Conservation (phyloP, 2,888 invertebrate genomes). For the Mayetiola destructor region DNA sequence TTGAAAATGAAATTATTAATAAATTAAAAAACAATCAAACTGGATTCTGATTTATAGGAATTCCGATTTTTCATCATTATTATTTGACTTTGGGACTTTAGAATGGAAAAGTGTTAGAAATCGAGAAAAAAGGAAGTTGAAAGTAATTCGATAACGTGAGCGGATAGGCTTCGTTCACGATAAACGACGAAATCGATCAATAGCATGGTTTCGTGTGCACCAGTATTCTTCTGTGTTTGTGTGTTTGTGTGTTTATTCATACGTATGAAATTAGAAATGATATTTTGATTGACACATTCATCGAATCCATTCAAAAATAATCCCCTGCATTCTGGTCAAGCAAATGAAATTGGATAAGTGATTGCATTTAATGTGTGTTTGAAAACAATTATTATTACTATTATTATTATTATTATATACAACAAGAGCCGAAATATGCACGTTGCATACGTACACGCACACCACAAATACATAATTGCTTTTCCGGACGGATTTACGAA, state of each 20-base stretch:
- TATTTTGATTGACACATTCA: constrained; percentile 13
- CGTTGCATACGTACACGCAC: background rate
- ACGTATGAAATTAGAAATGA: too few relatives aligned
- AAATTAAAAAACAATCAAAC: constrained; percentile 9
- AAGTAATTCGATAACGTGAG: background rate
- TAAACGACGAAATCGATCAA: background rate
- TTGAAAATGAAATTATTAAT: constrained; percentile 10
- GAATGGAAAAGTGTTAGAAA: too few relatives aligned
- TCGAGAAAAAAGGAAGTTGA: constrained; percentile 7
- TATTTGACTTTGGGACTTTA: too few relatives aligned
- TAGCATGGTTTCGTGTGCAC: too few relatives aligned
- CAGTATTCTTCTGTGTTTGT: too few relatives aligned
- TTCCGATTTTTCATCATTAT: constrained; percentile 5
- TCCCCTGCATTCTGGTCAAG: background rate
- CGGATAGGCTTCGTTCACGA: background rate
- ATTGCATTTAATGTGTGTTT: constrained; percentile 9
- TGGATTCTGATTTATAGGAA: background rate
- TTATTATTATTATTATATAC: too few relatives aligned
- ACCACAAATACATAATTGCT: background rate
- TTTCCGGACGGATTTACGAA: background rate
- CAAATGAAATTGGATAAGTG: constrained; percentile 1
- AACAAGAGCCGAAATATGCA: too few relatives aligned
- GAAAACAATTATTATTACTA: too few relatives aligned
- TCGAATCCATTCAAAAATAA: background rate
- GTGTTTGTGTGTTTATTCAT: too few relatives aligned